Percentiles rank a stretch among this genome's conserved stretches.
Evolutionary conservation across 2,113 vertebrate species (phyloP).

Genomic region (Ibidorhyncha struthersii): DNA sequence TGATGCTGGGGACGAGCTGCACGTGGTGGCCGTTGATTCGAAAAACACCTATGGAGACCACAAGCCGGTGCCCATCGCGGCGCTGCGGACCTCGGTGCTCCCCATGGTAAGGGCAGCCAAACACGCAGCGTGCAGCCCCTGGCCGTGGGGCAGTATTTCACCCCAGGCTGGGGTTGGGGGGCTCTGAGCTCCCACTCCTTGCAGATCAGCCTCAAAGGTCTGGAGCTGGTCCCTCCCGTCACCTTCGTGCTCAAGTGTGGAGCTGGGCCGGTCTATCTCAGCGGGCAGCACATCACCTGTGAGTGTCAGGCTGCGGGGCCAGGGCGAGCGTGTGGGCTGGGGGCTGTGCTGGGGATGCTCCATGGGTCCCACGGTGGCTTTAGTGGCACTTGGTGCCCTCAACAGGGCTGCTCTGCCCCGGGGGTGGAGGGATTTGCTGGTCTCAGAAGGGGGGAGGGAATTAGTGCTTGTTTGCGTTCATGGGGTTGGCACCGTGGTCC

Average conservation of each 20-base stretch:
- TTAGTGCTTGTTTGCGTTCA: accelerated
- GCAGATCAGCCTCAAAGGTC: slow-evolving; percentile 64
- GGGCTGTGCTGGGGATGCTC: neutral
- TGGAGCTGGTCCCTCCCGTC: slow-evolving; percentile 72
- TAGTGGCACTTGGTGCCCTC: neutral
- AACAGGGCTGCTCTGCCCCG: accelerated
- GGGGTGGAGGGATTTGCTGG: neutral
- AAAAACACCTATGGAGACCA: neutral
- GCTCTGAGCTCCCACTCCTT: neutral
- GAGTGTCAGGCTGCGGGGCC: slow-evolving; percentile 1
- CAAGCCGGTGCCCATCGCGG: slow-evolving; percentile 51
- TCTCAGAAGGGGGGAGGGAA: accelerated
- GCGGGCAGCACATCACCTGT: slow-evolving; percentile 65
- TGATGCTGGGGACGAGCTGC: slow-evolving; percentile 60
- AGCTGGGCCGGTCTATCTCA: slow-evolving; percentile 71
- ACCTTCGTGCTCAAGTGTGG: slow-evolving; percentile 69
- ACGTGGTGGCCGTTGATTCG: slow-evolving; percentile 62
- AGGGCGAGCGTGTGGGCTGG: neutral
- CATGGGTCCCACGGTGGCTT: neutral
- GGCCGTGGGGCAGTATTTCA: accelerated
- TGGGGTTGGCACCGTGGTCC: accelerated
- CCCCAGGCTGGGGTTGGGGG: accelerated
- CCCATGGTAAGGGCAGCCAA: slow-evolving; percentile 55
- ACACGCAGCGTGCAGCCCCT: accelerated
- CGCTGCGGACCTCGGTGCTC: slow-evolving; percentile 43